Evolutionary conservation across 2,888 invertebrate species (phyloP), one percentile per base, ranked within the genome.

Genomic region (Limenitis camilla): DNA sequence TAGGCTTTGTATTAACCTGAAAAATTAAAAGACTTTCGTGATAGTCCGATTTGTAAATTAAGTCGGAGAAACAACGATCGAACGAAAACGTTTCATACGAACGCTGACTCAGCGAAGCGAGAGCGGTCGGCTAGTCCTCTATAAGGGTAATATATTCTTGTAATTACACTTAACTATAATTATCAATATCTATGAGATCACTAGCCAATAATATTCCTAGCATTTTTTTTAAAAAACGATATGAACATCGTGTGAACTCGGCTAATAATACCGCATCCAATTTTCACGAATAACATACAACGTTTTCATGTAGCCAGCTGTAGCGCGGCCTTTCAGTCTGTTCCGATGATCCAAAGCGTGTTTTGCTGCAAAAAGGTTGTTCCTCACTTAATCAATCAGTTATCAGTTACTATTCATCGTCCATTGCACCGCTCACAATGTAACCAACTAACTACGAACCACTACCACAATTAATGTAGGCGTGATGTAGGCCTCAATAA

Each of bases 331-430:
- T 64, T 61, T 75, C 81, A 80, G 81, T 79, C 73, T 66, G 65
- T 64, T 68, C 71, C 78, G 74, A 87, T 87, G 86, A 75, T 87
- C 68, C 81, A 74, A 61, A 76, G 77, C 71, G 85, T 87, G 74
- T 76, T 87, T 69, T 87, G 86, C 78, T 87, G 86, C 65, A 81
- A 78, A 67, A 82, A 86, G 85, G 86, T 86, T 73, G 43, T 68
- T 56, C 39, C 49, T 40, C 11, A 10, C 29, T 10, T 36, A 45
- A 36, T 28, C 44, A 38, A 40, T 35, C 39, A 19, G 19, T 19
- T 19, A 19, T 19, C 19, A 19, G 19, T 19, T 19, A 19, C 19
- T 19, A 19, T 19, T 19, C 28, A 46, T 11, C 35, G 28, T 19
- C 30, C 39, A 32, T 53, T 47, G 44, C 39, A 27, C 38, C 28